phyloP scores from a whole-genome alignment of 1,140 invertebrate species.

The Cydia fagiglandana region DNA sequence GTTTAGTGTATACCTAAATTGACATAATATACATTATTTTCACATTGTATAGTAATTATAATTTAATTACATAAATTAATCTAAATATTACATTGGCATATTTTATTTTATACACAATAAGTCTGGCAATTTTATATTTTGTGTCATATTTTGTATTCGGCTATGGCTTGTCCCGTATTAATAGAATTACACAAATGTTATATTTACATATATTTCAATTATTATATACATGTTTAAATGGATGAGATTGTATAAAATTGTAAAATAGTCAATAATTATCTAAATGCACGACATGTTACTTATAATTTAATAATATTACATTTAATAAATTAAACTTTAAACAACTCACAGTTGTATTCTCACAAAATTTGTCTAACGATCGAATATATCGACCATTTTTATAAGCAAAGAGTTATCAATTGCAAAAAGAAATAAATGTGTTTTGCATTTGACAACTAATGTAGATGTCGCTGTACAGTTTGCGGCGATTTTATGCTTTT shows the following conservation, averaged over 20 bases:
- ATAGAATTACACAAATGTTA: neutral
- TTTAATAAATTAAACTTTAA: neutral
- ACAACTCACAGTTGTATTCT: neutral
- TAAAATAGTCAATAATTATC: constrained; percentile 17
- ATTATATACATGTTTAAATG: constrained; percentile 4
- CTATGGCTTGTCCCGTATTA: too few relatives aligned
- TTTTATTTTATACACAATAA: too few relatives aligned
- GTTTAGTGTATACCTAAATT: too few relatives aligned
- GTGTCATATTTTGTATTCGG: too few relatives aligned
- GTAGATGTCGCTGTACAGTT: too few relatives aligned
- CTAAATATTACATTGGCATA: neutral
- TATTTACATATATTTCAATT: neutral
- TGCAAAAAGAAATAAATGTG: too few relatives aligned
- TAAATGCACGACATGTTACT: constrained; percentile 11
- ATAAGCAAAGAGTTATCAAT: too few relatives aligned
- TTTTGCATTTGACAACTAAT: too few relatives aligned
- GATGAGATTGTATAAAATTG: constrained; percentile 25
- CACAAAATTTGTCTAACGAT: neutral
- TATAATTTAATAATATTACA: constrained; percentile 11
- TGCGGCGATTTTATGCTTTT: too few relatives aligned
- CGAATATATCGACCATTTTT: neutral
- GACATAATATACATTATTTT: too few relatives aligned
- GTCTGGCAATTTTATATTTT: too few relatives aligned
- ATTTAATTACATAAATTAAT: neutral
- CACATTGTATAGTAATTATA: neutral